These are phyloP conservation scores for Perca schrenkii DNA, from an alignment of 2,113 vertebrate species.

Conservation along the genomic window DNA sequence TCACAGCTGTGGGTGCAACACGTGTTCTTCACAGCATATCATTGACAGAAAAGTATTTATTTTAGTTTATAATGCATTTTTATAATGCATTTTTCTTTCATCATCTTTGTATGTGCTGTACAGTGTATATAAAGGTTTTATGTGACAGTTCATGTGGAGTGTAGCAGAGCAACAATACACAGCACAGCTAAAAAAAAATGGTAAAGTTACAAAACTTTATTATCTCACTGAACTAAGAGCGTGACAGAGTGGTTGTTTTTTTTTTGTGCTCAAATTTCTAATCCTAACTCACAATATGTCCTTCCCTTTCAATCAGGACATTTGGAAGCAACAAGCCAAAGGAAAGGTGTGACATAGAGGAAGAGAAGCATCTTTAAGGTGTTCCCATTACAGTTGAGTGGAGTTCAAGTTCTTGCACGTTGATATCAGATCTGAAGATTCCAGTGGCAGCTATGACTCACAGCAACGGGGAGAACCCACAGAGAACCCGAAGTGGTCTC, in stretches of 20 bases:
- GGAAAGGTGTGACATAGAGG: slow-evolving; percentile 10
- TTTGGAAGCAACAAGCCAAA: slow-evolving; percentile 6
- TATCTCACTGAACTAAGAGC: background rate
- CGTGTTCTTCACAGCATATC: background rate
- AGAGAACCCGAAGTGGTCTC: slow-evolving; percentile 83
- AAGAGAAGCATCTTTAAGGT: background rate
- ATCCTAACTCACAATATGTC: background rate
- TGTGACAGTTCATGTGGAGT: background rate
- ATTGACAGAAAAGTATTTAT: background rate
- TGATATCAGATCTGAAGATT: slow-evolving; percentile 10
- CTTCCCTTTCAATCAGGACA: slow-evolving; percentile 4
- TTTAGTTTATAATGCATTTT: background rate
- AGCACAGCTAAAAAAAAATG: background rate
- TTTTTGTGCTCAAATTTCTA: background rate
- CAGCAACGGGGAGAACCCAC: slow-evolving; percentile 89
- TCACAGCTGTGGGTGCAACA: background rate
- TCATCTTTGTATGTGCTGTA: background rate
- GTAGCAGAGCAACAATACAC: background rate
- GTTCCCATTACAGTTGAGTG: background rate
- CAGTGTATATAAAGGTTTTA: background rate
- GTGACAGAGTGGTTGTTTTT: background rate
- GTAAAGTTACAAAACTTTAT: background rate
- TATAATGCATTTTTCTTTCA: background rate
- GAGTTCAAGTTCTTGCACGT: background rate
- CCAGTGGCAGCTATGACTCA: slow-evolving; percentile 86